Conservation (phyloP, 2,888 invertebrate species). For the Polyommatus icarus region DNA sequence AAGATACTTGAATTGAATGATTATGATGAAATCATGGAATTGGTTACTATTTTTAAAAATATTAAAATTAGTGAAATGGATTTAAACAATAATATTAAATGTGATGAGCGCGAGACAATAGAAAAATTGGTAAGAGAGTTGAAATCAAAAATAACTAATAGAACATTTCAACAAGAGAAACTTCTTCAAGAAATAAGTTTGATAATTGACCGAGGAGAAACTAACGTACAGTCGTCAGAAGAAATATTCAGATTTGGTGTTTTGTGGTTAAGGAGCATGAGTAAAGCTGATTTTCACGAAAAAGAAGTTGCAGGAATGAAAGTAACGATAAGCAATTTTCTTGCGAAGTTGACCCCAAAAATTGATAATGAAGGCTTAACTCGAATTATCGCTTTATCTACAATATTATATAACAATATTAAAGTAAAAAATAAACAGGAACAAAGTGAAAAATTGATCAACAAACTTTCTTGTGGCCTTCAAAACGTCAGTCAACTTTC, state of each 20-base stretch:
- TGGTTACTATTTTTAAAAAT: not conserved
- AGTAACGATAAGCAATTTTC: not conserved
- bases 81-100: not conserved
- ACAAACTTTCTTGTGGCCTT: not conserved
- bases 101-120: not conserved
- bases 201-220: not conserved
- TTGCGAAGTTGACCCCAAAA: not conserved
- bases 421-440: not conserved
- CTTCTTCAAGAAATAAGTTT: constrained; percentile 11
- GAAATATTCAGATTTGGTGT: not conserved
- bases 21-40: not conserved
- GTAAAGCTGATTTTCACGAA: not conserved
- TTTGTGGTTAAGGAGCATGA: not conserved
- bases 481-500: constrained; percentile 4
- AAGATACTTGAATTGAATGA: not conserved
- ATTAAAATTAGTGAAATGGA: not conserved
- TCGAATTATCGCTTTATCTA: not conserved
- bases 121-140: constrained; percentile 6
- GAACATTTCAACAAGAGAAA: constrained; percentile 17
- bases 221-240: not conserved
- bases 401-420: not conserved
- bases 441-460: not conserved
- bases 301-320: constrained; percentile 8
- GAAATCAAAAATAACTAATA: constrained; percentile 6
- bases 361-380: not conserved